These are phyloP conservation scores for Dryas iulia DNA, from an alignment of 1,140 invertebrate genomes.

Conservation along the genomic window DNA sequence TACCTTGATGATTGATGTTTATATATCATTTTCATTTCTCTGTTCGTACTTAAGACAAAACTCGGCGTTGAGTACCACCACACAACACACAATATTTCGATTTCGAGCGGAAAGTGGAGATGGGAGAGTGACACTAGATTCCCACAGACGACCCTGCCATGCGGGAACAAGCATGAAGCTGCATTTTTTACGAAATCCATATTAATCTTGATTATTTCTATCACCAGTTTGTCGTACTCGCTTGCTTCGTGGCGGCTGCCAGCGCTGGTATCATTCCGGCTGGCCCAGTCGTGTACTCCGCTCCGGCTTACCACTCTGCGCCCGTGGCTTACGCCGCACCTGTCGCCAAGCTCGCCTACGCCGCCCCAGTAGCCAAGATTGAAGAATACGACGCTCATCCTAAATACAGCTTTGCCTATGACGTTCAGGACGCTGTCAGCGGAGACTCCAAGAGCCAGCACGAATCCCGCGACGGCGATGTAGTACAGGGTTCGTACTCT, in stretches of 20 bases:
- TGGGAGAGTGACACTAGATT: background rate
- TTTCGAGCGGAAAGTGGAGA: background rate
- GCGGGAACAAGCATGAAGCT: background rate
- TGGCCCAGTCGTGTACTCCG: constrained; percentile 41
- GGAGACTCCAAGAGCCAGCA: constrained; percentile 85
- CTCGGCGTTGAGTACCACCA: too few species aligned
- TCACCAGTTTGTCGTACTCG: constrained; percentile 63
- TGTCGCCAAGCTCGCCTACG: constrained; percentile 30
- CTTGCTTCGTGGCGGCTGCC: constrained; percentile 56
- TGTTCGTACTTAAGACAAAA: background rate
- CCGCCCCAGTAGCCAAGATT: constrained; percentile 34
- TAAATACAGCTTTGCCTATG: constrained; percentile 83
- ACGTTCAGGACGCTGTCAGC: constrained; percentile 83
- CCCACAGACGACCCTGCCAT: background rate
- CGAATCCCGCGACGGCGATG: constrained; percentile 82
- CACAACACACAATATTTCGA: background rate
- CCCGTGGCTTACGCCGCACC: constrained; percentile 46
- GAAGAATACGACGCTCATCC: constrained; percentile 75
- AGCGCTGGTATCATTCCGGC: constrained; percentile 55
- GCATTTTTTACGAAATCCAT: too few species aligned
- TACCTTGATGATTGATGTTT: too few species aligned
- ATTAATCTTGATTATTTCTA: too few species aligned
- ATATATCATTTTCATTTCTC: background rate
- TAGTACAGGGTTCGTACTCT: constrained; percentile 83
- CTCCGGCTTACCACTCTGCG: constrained; percentile 75